phyloP scores from a whole-genome alignment of 1,140 invertebrate species.

The Ganaspis sp. region DNA sequence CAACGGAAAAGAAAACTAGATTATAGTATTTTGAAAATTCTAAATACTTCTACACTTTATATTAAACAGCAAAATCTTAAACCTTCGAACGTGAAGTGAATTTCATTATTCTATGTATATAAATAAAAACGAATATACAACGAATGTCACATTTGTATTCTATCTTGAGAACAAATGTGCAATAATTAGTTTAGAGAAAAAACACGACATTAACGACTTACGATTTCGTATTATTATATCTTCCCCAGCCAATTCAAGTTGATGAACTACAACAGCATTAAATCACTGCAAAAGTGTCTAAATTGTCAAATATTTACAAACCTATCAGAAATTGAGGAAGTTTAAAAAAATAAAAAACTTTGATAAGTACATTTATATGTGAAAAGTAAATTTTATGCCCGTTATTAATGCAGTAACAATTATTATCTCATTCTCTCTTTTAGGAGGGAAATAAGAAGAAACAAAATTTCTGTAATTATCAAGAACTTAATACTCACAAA shows the following conservation, averaged over 20 bases:
- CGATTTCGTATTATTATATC: not conserved
- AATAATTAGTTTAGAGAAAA: too few relatives aligned
- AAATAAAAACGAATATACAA: too few relatives aligned
- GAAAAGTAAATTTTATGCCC: not conserved
- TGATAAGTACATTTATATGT: too few relatives aligned
- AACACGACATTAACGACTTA: too few relatives aligned
- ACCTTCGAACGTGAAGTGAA: too few relatives aligned
- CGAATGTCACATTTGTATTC: too few relatives aligned
- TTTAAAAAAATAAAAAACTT: not conserved
- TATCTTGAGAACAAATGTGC: too few relatives aligned
- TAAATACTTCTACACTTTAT: too few relatives aligned
- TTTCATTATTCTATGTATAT: too few relatives aligned
- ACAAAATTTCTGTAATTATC: not conserved
- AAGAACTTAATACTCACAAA: not conserved
- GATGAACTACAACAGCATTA: not conserved
- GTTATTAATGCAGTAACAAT: not conserved
- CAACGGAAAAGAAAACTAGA: too few relatives aligned
- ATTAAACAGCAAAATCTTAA: too few relatives aligned
- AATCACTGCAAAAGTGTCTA: not conserved
- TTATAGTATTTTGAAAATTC: too few relatives aligned
- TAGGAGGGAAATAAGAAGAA: not conserved
- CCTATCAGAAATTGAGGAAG: not conserved
- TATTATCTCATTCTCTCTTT: not conserved
- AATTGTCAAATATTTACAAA: not conserved
- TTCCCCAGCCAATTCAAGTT: not conserved